phyloP scores from a whole-genome alignment of 2,797 vertebrate species.

The Salmo trutta region DNA sequence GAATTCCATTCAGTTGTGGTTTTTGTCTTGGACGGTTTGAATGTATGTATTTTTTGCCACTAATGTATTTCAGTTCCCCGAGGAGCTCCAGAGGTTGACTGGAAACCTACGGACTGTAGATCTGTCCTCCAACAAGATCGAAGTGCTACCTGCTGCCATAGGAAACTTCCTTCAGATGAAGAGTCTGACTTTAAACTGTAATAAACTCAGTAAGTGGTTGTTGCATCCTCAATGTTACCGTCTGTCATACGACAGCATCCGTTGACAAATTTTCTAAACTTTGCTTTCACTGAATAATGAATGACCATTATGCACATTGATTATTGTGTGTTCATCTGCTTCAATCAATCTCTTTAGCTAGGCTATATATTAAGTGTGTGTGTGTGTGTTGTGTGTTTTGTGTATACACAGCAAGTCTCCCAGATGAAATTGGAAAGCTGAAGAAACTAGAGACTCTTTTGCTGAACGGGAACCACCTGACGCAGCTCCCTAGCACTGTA shows the following conservation, averaged over 20 bases:
- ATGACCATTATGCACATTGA: neutral
- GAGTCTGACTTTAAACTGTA: conserved; percentile 88
- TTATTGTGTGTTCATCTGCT: neutral
- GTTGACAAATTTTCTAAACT: neutral
- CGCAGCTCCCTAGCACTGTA: conserved; percentile 78
- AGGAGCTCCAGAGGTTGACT: conserved; percentile 89
- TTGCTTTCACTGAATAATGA: neutral
- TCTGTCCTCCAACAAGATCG: conserved; percentile 92
- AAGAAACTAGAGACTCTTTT: conserved; percentile 93
- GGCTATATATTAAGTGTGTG: neutral
- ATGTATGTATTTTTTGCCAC: neutral
- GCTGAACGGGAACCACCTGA: conserved; percentile 86
- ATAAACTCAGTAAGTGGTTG: conserved; percentile 85
- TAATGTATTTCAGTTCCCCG: conserved; percentile 82
- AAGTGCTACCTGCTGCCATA: conserved; percentile 82
- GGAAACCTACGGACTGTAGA: conserved; percentile 91
- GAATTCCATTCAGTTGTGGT: neutral
- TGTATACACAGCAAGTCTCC: conserved; percentile 75
- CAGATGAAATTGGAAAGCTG: conserved; percentile 86
- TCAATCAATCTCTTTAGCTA: neutral
- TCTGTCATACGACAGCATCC: neutral
- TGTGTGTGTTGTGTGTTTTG: neutral
- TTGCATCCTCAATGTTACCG: neutral
- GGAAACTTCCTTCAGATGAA: conserved; percentile 89
- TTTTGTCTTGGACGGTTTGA: neutral